Percentiles rank a stretch among this genome's conserved stretches.
Conservation (phyloP, 2,888 invertebrate genomes). For the Seira ritae region DNA sequence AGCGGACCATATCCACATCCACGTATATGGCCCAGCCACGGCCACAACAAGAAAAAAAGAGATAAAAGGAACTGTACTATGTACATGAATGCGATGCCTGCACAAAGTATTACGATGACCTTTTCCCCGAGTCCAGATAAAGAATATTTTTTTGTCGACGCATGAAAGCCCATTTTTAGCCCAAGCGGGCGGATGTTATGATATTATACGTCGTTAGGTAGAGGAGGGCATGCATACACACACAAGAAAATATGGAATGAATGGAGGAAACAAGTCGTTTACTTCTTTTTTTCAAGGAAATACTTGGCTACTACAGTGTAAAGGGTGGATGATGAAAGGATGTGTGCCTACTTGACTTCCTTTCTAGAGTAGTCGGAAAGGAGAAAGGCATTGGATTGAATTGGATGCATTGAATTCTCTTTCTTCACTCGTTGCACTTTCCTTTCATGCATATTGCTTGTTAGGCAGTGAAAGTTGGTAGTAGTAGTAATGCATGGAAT, state of each 20-base stretch:
- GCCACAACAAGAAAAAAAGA: slow-evolving; percentile 7
- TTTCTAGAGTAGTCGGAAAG: background rate
- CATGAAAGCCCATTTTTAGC: background rate
- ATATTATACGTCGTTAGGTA: background rate
- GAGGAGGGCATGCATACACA: too few relatives aligned
- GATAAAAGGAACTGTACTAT: background rate
- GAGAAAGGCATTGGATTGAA: background rate
- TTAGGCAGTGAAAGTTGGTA: too few relatives aligned
- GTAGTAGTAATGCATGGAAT: slow-evolving; percentile 19
- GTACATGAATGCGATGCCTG: background rate
- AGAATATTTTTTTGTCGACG: background rate
- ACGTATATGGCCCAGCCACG: background rate
- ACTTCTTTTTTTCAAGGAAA: slow-evolving; percentile 21
- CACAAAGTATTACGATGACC: slow-evolving; percentile 42
- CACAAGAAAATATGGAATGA: background rate
- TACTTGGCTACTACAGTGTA: background rate
- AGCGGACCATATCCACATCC: background rate
- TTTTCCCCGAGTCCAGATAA: slow-evolving; percentile 25
- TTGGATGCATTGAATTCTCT: too few relatives aligned
- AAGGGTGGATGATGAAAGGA: background rate
- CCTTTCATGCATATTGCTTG: background rate
- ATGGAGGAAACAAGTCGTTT: slow-evolving; percentile 56
- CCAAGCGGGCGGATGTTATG: background rate
- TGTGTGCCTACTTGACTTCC: slow-evolving; percentile 48
- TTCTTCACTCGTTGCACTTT: slow-evolving; percentile 28